Percentiles rank a stretch among this genome's conserved stretches.
phyloP scores from a whole-genome alignment of 2,113 vertebrate genomes.

The Brachyhypopomus occidentalis region DNA sequence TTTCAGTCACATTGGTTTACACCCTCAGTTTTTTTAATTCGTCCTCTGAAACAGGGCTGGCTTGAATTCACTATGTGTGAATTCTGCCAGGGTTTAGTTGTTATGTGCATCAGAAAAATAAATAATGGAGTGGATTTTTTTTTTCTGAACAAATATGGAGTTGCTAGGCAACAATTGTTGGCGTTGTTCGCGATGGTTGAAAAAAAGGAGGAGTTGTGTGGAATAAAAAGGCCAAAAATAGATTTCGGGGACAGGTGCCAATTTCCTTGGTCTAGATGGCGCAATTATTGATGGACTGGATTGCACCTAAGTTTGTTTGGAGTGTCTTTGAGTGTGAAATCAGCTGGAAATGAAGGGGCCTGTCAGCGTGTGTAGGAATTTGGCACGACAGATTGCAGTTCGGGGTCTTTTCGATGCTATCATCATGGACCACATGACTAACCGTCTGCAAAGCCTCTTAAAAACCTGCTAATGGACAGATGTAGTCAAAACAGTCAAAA shows the following conservation, averaged over 20 bases:
- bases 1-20: no score
- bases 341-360: conserved; percentile 13
- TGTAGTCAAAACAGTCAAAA: neutral
- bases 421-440: neutral
- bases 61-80: neutral
- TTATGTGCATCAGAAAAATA: conserved; percentile 40
- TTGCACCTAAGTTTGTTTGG: conserved; percentile 51
- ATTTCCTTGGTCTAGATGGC: conserved; percentile 56
- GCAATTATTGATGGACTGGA: conserved; percentile 60
- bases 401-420: neutral
- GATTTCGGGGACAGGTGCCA: conserved; percentile 57
- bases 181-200: conserved; percentile 62
- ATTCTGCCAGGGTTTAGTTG: conserved; percentile 20
- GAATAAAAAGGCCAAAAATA: conserved; percentile 57
- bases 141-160: conserved; percentile 70
- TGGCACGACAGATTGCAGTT: neutral
- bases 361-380: conserved; percentile 13
- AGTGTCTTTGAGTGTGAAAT: conserved; percentile 21
- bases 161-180: conserved; percentile 75
- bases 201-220: conserved; percentile 57
- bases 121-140: conserved; percentile 61
- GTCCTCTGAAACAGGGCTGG: conserved; percentile 6
- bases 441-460: neutral
- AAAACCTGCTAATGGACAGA: conserved; percentile 1
- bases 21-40: neutral